Evolutionary conservation across 2,888 invertebrate species (phyloP).

Genomic region (Phyllotreta cruciferae): DNA sequence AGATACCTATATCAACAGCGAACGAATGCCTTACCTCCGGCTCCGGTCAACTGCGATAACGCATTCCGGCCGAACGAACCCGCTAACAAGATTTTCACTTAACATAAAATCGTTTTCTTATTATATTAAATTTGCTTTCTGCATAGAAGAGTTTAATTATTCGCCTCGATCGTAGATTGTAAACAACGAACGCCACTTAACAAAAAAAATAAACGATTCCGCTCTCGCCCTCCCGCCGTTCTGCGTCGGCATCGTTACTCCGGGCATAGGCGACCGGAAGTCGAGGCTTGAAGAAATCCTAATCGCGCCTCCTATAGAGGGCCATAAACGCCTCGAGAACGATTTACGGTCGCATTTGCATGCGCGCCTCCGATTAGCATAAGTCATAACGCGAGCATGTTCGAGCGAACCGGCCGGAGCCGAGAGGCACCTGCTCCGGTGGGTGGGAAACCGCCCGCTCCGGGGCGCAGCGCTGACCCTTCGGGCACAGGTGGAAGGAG

Average conservation of each 20-base stretch:
- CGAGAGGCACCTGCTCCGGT: conserved; percentile 38
- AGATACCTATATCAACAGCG: conserved; percentile 25
- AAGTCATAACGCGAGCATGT: conserved; percentile 43
- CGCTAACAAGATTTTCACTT: no score
- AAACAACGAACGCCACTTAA: no score
- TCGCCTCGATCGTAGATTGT: no score
- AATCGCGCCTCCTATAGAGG: conserved; percentile 39
- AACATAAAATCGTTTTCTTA: no score
- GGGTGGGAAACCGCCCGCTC: conserved; percentile 36
- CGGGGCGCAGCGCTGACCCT: conserved; percentile 32
- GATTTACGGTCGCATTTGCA: conserved; percentile 44
- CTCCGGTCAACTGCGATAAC: no score
- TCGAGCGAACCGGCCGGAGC: conserved; percentile 7
- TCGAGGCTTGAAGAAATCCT: conserved; percentile 39
- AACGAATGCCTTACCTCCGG: no score
- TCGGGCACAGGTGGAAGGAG: conserved; percentile 44
- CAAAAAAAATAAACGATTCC: no score
- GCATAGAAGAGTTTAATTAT: no score
- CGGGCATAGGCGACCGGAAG: conserved; percentile 35
- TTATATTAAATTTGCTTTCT: no score
- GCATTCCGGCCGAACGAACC: no score
- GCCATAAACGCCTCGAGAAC: conserved; percentile 40
- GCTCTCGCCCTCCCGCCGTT: not conserved
- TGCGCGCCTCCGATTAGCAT: conserved; percentile 41
- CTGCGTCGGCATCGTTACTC: conserved; percentile 17